phyloP scores from a whole-genome alignment of 1,140 invertebrate genomes.

The Artemia franciscana region DNA sequence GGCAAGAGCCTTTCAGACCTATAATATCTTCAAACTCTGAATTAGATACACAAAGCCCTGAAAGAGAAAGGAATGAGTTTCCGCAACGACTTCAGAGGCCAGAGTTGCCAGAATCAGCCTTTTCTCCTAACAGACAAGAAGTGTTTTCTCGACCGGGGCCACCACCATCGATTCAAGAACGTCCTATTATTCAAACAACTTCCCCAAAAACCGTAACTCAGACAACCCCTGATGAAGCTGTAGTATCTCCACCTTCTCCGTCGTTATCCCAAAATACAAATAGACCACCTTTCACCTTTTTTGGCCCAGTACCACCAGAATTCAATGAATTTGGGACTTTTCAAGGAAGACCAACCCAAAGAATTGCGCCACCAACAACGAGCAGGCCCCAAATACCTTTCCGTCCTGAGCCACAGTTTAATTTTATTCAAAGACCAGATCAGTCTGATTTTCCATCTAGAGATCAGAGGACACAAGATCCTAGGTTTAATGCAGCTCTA shows the following conservation, averaged over 20 bases:
- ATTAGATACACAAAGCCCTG: background rate
- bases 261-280: slow-evolving; percentile 9
- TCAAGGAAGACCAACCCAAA: slow-evolving; percentile 21
- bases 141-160: too few relatives aligned
- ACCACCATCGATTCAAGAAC: too few relatives aligned
- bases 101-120: too few relatives aligned
- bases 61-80: background rate
- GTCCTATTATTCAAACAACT: slow-evolving; percentile 27
- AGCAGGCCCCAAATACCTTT: background rate
- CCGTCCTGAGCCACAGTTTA: background rate
- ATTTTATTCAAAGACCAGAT: background rate
- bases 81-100: too few relatives aligned
- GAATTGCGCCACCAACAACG: background rate
- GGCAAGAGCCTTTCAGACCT: background rate
- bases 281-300: slow-evolving; percentile 2
- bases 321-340: slow-evolving; percentile 45
- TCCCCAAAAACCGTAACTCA: slow-evolving; percentile 11
- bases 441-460: background rate
- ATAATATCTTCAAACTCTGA: slow-evolving; percentile 4
- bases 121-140: too few relatives aligned
- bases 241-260: slow-evolving; percentile 9
- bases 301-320: slow-evolving; percentile 42
- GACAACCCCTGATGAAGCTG: slow-evolving; percentile 22
- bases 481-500: background rate
- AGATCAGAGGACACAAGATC: background rate